Percentiles rank a stretch among this genome's conserved stretches.
These are phyloP conservation scores for Nautilus pompilius DNA, from an alignment of 1,140 invertebrate genomes.

Conservation along the genomic window DNA sequence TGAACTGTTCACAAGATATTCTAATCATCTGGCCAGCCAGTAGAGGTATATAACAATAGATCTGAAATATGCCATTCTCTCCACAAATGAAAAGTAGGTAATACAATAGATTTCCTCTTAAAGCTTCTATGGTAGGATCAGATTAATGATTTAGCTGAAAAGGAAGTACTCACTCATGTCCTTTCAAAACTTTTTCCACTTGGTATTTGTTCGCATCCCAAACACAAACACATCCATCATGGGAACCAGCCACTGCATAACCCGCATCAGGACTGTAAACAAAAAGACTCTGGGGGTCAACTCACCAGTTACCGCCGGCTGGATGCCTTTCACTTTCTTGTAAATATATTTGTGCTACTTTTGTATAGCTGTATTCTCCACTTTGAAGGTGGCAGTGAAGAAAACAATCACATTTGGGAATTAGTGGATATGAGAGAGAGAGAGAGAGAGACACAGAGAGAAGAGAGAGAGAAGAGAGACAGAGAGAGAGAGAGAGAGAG, in stretches of 20 bases:
- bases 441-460: background rate
- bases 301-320: background rate
- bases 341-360: background rate
- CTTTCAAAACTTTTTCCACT: conserved; percentile 81
- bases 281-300: conserved; percentile 2
- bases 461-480: too few relatives aligned
- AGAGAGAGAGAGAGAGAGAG: too few relatives aligned
- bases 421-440: background rate
- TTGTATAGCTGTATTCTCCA: background rate
- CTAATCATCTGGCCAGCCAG: background rate
- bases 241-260: conserved; percentile 83
- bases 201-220: conserved; percentile 78
- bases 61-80: background rate
- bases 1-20: background rate
- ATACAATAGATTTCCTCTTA: background rate
- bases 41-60: background rate
- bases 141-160: background rate
- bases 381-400: background rate
- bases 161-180: conserved; percentile 73
- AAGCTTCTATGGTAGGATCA: background rate
- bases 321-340: background rate
- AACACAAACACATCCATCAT: conserved; percentile 85
- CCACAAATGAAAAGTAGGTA: background rate
- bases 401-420: background rate
- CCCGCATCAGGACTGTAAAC: conserved; percentile 74